Evolutionary conservation across 1,140 invertebrate species (phyloP).

Genomic region (Scaptomyza graminum): DNA sequence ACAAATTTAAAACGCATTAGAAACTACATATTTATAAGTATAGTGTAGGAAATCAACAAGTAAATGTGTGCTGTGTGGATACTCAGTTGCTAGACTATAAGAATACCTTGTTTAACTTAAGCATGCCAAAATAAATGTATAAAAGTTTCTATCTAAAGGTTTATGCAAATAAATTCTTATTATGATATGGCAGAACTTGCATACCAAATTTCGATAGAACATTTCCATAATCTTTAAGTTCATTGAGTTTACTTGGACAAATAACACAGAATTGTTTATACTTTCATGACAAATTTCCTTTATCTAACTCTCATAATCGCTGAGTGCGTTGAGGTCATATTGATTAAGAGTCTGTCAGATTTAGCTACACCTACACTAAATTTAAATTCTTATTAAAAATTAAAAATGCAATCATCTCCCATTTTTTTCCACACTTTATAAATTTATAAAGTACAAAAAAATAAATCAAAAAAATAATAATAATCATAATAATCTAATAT

Average conservation of each 20-base stretch:
- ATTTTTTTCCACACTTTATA: background rate
- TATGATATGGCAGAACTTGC: background rate
- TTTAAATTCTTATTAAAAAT: background rate
- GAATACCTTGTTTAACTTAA: constrained; percentile 5
- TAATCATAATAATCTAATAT: constrained; percentile 53
- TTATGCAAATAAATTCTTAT: background rate
- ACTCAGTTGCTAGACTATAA: constrained; percentile 2
- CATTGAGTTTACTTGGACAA: background rate
- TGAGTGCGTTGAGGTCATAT: constrained; percentile 15
- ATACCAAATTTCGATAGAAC: too few species aligned
- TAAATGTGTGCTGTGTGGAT: background rate
- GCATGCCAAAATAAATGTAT: background rate
- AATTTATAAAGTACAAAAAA: constrained; percentile 2
- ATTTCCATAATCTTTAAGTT: background rate
- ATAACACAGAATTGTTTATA: too few species aligned
- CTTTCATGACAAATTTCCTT: background rate
- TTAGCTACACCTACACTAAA: background rate
- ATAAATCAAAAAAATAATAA: constrained; percentile 10
- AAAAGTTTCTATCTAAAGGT: background rate
- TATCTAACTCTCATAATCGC: background rate
- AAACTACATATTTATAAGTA: constrained; percentile 20
- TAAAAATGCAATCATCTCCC: background rate
- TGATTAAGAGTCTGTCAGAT: background rate
- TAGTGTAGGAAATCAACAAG: background rate
- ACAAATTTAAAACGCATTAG: constrained; percentile 20